Percentiles rank a stretch among this genome's conserved stretches.
Evolutionary conservation across 2,113 vertebrate genomes (phyloP).

Genomic region (Cromileptes altivelis): DNA sequence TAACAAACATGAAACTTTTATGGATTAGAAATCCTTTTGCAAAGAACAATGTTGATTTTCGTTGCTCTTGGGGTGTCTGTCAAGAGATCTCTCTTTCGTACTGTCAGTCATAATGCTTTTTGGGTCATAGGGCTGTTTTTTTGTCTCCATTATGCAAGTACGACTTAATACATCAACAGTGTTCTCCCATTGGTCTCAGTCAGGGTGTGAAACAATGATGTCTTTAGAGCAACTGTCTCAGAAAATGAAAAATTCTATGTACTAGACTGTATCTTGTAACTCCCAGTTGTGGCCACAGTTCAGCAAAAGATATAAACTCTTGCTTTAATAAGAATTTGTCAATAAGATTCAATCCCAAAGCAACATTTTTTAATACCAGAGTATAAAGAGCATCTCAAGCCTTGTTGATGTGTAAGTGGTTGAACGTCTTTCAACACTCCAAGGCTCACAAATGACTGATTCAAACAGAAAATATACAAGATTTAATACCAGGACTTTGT

Average conservation of each 20-base stretch:
- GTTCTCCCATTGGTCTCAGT: neutral
- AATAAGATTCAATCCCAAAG: neutral
- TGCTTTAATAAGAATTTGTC: neutral
- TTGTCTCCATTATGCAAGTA: neutral
- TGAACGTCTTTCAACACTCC: neutral
- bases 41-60: neutral
- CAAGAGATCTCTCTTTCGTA: neutral
- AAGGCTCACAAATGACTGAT: neutral
- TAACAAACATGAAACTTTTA: neutral
- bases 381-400: neutral
- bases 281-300: neutral
- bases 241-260: neutral
- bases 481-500: neutral
- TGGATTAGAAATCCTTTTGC: neutral
- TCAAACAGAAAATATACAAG: neutral
- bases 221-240: neutral
- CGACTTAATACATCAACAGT: neutral
- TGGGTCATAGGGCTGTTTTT: neutral
- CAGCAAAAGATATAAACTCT: neutral
- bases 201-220: neutral
- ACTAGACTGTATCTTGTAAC: neutral
- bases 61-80: neutral
- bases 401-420: neutral
- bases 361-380: too few relatives aligned
- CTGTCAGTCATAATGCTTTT: neutral